Conservation (phyloP, 1,140 invertebrate species). For the Bombyx mandarina region DNA sequence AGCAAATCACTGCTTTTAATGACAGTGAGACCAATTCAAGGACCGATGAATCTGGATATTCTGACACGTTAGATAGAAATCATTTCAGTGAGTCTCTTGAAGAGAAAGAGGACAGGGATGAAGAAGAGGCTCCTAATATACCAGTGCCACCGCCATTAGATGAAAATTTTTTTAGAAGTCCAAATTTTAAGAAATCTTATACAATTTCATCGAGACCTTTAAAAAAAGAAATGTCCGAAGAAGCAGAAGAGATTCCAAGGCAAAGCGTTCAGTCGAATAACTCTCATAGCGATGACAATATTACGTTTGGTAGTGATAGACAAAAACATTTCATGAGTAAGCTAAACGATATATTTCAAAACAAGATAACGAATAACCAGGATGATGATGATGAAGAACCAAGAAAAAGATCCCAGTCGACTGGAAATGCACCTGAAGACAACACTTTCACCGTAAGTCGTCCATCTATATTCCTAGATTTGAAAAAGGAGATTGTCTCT, state of each 20-base stretch:
- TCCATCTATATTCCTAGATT: conserved; percentile 35
- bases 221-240: conserved; percentile 24
- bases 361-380: conserved; percentile 31
- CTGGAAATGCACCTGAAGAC: conserved; percentile 38
- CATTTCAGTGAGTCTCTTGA: conserved; percentile 38
- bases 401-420: conserved; percentile 45
- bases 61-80: conserved; percentile 53
- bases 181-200: conserved; percentile 48
- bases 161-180: conserved; percentile 41
- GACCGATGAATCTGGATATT: conserved; percentile 62
- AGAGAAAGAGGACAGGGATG: conserved; percentile 14
- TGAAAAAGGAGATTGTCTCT: conserved; percentile 47
- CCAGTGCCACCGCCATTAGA: conserved; percentile 53
- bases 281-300: conserved; percentile 41
- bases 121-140: conserved; percentile 34
- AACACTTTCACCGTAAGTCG: conserved; percentile 26
- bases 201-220: conserved; percentile 34
- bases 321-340: conserved; percentile 59
- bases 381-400: conserved; percentile 38
- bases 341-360: conserved; percentile 50
- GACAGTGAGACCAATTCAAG: conserved; percentile 54
- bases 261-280: conserved; percentile 46
- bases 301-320: conserved; percentile 56
- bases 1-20: conserved; percentile 43
- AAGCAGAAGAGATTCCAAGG: conserved; percentile 34